Conservation (phyloP, 2,113 vertebrate genomes). For the Colinus virginianus region DNA sequence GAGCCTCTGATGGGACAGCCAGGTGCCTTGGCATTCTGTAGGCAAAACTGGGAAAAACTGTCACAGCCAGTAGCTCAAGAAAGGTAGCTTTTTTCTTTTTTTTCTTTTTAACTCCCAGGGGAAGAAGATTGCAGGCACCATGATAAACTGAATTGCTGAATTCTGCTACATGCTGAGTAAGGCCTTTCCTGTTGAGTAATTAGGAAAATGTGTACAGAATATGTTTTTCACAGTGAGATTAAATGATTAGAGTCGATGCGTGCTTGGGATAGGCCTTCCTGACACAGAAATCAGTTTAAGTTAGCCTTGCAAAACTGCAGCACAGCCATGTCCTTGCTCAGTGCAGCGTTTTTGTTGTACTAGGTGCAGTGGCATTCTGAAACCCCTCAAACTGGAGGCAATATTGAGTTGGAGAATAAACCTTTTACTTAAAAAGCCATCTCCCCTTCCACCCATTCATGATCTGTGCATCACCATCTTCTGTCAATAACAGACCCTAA, state of each 20-base stretch:
- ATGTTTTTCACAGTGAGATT: neutral
- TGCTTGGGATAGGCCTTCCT: neutral
- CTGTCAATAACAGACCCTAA: neutral
- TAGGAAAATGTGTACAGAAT: neutral
- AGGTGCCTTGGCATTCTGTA: accelerated
- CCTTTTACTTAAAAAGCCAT: neutral
- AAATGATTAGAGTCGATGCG: neutral
- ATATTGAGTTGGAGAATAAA: neutral
- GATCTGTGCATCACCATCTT: neutral
- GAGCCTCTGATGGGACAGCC: neutral
- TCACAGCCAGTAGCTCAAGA: accelerated
- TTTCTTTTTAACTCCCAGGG: neutral
- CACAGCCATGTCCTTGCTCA: accelerated
- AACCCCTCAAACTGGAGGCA: neutral
- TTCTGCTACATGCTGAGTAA: neutral
- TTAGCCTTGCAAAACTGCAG: neutral
- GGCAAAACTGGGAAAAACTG: neutral
- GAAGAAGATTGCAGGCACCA: neutral
- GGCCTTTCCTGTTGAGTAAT: neutral
- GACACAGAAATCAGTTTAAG: accelerated
- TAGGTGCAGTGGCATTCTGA: accelerated
- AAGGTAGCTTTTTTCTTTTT: neutral
- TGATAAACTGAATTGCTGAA: neutral
- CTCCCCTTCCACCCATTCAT: neutral
- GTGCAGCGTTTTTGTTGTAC: accelerated